Base-by-base conservation (phyloP, 2,113 vertebrate species). In the Cisticola juncidis region DNA sequence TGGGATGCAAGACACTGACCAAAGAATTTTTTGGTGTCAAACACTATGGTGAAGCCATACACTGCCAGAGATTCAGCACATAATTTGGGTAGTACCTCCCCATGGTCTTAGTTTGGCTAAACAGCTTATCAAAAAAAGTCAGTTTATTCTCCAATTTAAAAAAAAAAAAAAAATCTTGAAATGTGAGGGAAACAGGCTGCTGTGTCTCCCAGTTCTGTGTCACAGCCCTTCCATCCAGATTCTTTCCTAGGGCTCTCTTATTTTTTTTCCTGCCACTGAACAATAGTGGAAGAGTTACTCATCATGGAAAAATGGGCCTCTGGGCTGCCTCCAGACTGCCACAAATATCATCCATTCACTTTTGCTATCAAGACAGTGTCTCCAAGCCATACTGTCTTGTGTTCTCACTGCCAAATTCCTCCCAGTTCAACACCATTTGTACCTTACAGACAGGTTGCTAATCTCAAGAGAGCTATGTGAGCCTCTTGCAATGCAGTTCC, bases 391-490 rank as follows among this genome's bases (percentile, higher is more conserved):
- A 7, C 38, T 36, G 48, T 22, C 29, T 57, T n/a, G 19, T 38
- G 14, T 85, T 93, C n/a, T 87, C n/a, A 44, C 24, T 31, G 60
- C 42, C 93, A 82, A 33, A 85, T 65, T 74, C 29, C 29, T 65
- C n/a, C 60, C 64, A 42, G 40, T 72, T 86, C 72, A 81, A 29
- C 20, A 62, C 7, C 22, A 19, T 51, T 76, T 82, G 26, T 40
- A 57, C 50, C 28, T 68, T 69, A 9, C 12, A 8, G 47, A 51
- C 3, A 12, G 23, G 19, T 12, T 82, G 51, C 25, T 38, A 5
- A 61, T 53, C 48, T 68, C 40, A 23, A 20, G 57, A 57, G 31
- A 2, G 1, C 13, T 38, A 4, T 1, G 0, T 2, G 9, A 65
- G 33, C 42, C 20, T 87, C 42, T 45, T 38, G 40, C 35, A 40